Evolutionary conservation across 2,797 vertebrate species (phyloP).

Genomic region (Danio kyathit): DNA sequence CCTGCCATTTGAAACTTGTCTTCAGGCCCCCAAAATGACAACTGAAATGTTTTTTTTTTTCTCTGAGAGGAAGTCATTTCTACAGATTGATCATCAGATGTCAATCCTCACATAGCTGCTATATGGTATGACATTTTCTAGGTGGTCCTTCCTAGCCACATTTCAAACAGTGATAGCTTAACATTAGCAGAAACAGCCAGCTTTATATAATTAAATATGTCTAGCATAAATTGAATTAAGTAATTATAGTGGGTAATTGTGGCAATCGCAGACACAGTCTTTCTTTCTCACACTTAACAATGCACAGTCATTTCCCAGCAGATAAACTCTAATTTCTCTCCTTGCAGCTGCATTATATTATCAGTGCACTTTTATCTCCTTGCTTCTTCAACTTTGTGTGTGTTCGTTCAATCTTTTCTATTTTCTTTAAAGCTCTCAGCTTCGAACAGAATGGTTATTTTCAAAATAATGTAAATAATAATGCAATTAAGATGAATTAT

Average conservation of each 20-base stretch:
- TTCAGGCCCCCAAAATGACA: too few species aligned
- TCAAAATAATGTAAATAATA: conserved; percentile 15
- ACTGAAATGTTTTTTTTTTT: neutral
- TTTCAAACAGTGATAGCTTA: conserved; percentile 18
- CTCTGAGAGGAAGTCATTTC: neutral
- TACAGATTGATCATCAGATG: neutral
- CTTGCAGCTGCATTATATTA: conserved; percentile 40
- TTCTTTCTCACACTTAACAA: conserved; percentile 31
- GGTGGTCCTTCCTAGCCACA: neutral
- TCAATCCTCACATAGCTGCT: neutral
- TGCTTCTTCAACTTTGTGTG: conserved; percentile 29
- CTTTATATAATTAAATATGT: conserved; percentile 66
- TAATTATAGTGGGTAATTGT: conserved; percentile 43
- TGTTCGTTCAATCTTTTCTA: conserved; percentile 7
- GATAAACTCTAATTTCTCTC: conserved; percentile 43
- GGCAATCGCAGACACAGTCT: conserved; percentile 28
- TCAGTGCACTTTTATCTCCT: conserved; percentile 33
- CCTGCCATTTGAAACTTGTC: too few species aligned
- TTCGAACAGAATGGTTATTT: neutral
- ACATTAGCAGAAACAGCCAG: conserved; percentile 18
- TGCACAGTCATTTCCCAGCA: conserved; percentile 42
- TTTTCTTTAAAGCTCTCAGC: conserved; percentile 2
- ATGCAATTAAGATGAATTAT: conserved; percentile 27
- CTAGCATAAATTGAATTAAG: conserved; percentile 56
- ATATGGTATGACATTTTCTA: neutral